Evolutionary conservation across 1,140 invertebrate genomes (phyloP).

Genomic region (Nasonia vitripennis): DNA sequence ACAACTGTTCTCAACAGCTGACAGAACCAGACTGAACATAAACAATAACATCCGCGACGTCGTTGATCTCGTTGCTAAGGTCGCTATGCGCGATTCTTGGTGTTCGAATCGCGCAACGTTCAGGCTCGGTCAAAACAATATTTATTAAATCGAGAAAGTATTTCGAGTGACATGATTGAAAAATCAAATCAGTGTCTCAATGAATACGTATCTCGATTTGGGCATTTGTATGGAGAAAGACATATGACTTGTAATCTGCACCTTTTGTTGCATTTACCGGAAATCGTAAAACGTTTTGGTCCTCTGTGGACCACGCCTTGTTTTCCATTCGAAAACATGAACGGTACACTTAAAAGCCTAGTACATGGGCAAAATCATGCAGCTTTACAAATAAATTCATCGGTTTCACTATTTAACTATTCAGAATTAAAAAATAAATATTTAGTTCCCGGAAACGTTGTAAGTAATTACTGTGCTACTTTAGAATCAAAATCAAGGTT

Average conservation of each 20-base stretch:
- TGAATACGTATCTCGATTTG: constrained; percentile 40
- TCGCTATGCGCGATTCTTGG: no score
- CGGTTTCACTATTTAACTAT: neutral
- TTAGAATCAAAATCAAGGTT: constrained; percentile 2
- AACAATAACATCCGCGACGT: no score
- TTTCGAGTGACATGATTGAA: constrained; percentile 6
- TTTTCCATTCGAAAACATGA: constrained; percentile 52
- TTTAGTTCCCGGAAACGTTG: neutral
- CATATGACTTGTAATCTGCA: constrained; percentile 42
- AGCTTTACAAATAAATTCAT: neutral
- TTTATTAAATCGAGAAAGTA: constrained; percentile 15
- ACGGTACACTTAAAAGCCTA: constrained; percentile 41
- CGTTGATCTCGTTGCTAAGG: no score
- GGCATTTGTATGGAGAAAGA: constrained; percentile 32
- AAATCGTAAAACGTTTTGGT: constrained; percentile 36
- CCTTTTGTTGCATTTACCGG: constrained; percentile 47
- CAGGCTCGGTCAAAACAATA: no score
- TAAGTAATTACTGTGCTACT: neutral
- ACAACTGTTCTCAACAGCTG: no score
- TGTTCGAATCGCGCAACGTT: no score
- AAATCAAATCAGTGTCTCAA: neutral
- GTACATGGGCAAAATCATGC: constrained; percentile 32
- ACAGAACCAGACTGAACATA: no score
- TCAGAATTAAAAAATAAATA: constrained; percentile 23
- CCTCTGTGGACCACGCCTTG: constrained; percentile 49